Evolutionary conservation across 2,113 vertebrate genomes (phyloP), one percentile per base, ranked within the genome.

Genomic region (Pluvianellus socialis): DNA sequence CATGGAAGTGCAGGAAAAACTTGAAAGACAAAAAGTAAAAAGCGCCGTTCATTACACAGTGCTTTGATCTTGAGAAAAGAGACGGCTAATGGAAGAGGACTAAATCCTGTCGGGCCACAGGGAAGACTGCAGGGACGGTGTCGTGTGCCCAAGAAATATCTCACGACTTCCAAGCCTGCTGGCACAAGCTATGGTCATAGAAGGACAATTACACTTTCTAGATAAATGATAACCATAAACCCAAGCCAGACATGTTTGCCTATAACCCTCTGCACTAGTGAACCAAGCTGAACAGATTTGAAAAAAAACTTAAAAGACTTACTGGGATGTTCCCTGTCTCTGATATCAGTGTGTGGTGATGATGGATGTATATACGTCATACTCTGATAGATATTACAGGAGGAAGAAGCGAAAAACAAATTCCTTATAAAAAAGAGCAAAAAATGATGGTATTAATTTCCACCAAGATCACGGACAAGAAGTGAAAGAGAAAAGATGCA

Each of bases 1-100:
- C 82, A 81, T 77, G 50, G 62, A 62, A 92, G 42, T 66, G 81
- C 91, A 75, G 91, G 96, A 94, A 83, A 93, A 95, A 86, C 88
- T 79, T 66, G 92, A 96, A 96, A 56, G 56, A 68, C 84, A 56
- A 79, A 88, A 75, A 53, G 32, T 62, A 42, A 86, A 42, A 86
- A 94, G 81, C 58, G 52, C 56, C 71, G 45, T 55, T 97, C 91
- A 33, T 90, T 92, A 89, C 55, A 11, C 77, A 40, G 55, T 15
- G 84, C 90, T 90, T 93, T 68, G 59, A 59, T 88, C 50, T 47
- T n/a, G 59, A 95, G 94, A 42, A 95, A 92, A 92, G 62, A 87
- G 66, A 23, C 21, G 18, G 74, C 15, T 62, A 5, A 56, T 42
- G 38, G 42, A 49, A 40, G 56, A 90, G 52, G 52, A 35, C 15